Base-by-base conservation (phyloP, 2,888 invertebrate species). In the Synergus itoensis region DNA sequence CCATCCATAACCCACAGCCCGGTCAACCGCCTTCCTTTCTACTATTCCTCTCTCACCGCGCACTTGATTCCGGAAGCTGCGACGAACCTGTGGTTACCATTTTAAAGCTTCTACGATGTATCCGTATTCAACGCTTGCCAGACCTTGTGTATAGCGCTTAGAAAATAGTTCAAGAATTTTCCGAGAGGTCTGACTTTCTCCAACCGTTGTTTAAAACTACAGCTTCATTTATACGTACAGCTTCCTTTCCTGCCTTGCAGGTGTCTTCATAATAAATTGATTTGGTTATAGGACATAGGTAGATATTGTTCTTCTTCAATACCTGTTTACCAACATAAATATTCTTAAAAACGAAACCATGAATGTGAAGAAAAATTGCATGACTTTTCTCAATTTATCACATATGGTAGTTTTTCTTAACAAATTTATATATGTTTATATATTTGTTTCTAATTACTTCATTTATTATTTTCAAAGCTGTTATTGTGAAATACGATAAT, bases 31-130 rank as follows among this genome's bases (percentile, higher is more conserved):
- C 62, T 40, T 69, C 64, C 45, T 57, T 40, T 28, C 28, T 77
- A 64, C 65, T 60, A 18, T 76, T 84, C 86, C 79, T 83, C 79
- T 64, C 75, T 63, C 43, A 12, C 63, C 16, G 45, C 41, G 77
- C 78, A 64, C 80, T 65, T 77, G 81, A 84, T 81, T 83, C 84
- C 84, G 83, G 83, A 84, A 84, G 83, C 84, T 79, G 82, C 78
- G 81, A 80, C 78, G 83, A 83, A 80, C 76, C 83, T 60, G 65
- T 77, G 69, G 65, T 75, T 60, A 76, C 78, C 75, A 79, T 80
- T 75, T 75, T 53, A 63, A 78, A 64, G 63, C 76, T 63, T 53
- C 57, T n/a, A 67, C 67, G 60, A 65, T 36, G 40, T 41, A 65
- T 18, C 65, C 41, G n/a, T 43, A 65, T 65, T 43, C 41, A 9